These are phyloP conservation scores for Lasius fuliginosus DNA, from an alignment of 2,888 invertebrate genomes.

Conservation along the genomic window DNA sequence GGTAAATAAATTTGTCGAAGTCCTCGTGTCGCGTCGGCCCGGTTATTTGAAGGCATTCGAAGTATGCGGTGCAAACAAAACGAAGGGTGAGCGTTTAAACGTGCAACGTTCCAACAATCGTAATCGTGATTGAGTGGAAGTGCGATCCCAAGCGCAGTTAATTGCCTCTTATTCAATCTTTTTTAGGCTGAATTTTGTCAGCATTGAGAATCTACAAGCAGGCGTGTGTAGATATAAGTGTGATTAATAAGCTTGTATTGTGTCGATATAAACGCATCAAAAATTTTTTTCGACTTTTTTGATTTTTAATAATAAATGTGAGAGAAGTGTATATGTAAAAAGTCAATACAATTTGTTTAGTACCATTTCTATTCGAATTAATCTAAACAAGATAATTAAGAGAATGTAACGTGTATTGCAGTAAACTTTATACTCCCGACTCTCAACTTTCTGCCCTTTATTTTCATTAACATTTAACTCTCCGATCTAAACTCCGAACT, in stretches of 20 bases:
- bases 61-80: slow-evolving; percentile 69
- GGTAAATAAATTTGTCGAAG: slow-evolving; percentile 78
- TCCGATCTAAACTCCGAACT: slow-evolving; percentile 36
- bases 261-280: background rate
- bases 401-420: slow-evolving; percentile 22
- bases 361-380: slow-evolving; percentile 1
- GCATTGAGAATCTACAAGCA: background rate
- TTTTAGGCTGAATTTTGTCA: slow-evolving; percentile 3
- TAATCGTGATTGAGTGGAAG: slow-evolving; percentile 44
- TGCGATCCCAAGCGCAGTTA: slow-evolving; percentile 6
- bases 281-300: background rate
- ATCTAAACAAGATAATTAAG: slow-evolving; percentile 33
- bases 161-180: slow-evolving; percentile 39
- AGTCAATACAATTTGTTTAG: background rate
- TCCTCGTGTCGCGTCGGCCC: slow-evolving; percentile 64
- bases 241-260: background rate
- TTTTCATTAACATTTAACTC: slow-evolving; percentile 52
- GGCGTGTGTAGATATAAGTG: background rate
- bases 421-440: slow-evolving; percentile 40
- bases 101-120: slow-evolving; percentile 51
- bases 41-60: slow-evolving; percentile 71
- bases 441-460: slow-evolving; percentile 30
- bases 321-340: background rate
- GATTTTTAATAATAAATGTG: background rate
- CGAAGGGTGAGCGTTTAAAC: slow-evolving; percentile 63